Base-by-base conservation (phyloP, 2,113 vertebrate species). In the Shinisaurus crocodilurus region DNA sequence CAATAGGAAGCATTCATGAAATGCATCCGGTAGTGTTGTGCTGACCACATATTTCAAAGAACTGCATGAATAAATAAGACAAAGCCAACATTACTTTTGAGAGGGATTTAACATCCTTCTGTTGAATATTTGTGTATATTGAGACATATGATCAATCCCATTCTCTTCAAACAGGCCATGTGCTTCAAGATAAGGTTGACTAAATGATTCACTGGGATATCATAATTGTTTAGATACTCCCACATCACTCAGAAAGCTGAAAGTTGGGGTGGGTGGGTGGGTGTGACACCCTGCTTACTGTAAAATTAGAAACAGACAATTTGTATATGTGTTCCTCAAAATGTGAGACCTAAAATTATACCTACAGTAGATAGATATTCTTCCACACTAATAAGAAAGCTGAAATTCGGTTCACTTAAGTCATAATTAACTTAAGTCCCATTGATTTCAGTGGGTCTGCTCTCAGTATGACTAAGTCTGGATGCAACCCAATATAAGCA, bases 1-100 rank as follows among this genome's bases (percentile, higher is more conserved):
- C 29, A 8, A 75, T 8, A 16, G 0, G 0, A 82, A 25, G 80
- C 65, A 45, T 3, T 25, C n/a, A 63, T 0, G 54, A 3, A 3
- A 43, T 0, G 12, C n/a, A 37, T 83, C 4, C 5, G 5, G 20
- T 77, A 8, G 9, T 85, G 8, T 6, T 37, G 45, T 16, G 34
- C 6, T 43, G 3, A 3, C 54, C 72, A 15, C 37, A 75, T 63
- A 63, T 88, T 20, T 20, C 29, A 0, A 76, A 94, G 90, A 1
- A 23, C 15, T 18, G 5, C 0, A 18, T 60, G 85, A 93, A 16
- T 8, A 50, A 57, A 7, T 40, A 57, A 86, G 25, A 29, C 20
- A 57, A 92, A 89, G 1, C 0, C 13, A 80, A 5, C 32, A 76
- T 0, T 60, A 15, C 54, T 27, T 76, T 74, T 80, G 18, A 86